A percentile compares a stretch with the other conserved stretches of the same genome.
Conservation (phyloP, 2,113 vertebrate genomes). For the Apus apus region DNA sequence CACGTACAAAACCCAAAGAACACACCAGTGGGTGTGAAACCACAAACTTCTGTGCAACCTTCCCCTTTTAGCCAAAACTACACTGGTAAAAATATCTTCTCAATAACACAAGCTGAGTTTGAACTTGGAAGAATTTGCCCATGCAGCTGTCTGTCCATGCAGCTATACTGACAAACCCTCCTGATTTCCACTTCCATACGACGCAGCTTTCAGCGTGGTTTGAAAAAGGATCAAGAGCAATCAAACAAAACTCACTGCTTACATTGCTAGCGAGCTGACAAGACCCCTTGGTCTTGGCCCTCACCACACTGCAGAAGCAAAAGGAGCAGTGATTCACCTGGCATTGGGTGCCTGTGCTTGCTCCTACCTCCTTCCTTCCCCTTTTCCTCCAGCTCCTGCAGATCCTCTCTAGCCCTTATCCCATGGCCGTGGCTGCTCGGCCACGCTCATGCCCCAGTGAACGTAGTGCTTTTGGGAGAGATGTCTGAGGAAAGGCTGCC, state of each 20-base stretch:
- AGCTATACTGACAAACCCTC: background rate
- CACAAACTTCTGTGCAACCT: background rate
- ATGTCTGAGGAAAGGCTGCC: background rate
- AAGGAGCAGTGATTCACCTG: background rate
- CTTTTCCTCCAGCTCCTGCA: background rate
- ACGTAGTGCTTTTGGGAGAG: background rate
- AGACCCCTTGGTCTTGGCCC: background rate
- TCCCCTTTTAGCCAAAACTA: background rate
- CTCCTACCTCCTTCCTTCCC: background rate
- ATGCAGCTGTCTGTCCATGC: background rate
- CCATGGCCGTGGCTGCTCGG: background rate
- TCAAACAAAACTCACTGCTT: background rate
- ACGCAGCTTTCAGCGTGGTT: background rate
- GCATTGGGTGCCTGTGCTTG: accelerated
- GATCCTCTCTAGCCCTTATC: background rate
- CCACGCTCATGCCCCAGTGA: background rate
- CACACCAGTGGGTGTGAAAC: background rate
- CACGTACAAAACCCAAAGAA: background rate
- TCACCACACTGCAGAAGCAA: background rate
- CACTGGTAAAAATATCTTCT: background rate
- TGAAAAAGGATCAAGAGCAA: background rate
- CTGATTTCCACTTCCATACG: background rate
- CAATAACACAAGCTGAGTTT: background rate
- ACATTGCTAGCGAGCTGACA: background rate
- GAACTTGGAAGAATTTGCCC: background rate